Base-by-base conservation (phyloP, 2,797 vertebrate genomes). In the Myotis findleyi region DNA sequence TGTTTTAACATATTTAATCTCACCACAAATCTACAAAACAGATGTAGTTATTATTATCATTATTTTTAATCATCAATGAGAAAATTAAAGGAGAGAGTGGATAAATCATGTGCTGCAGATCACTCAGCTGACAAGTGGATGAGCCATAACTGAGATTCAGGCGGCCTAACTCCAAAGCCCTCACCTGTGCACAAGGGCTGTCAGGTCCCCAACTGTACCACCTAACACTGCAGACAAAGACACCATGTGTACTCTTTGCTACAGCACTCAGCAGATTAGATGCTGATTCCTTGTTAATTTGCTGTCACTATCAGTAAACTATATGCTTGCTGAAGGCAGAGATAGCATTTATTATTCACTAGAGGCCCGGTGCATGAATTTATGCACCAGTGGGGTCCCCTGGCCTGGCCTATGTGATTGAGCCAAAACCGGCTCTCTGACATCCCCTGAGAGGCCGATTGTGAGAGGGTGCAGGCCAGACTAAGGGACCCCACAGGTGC, bases 41-140 rank as follows among this genome's bases (percentile, higher is more conserved):
- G 33, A 53, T 10, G 8, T 0, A 14, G 11, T 23, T 66, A 36
- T 14, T 41, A 10, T 66, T 55, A 44, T 53, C 23, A 6, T 41
- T 23, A 53, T 6, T 33, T 86, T 30, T 62, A 59, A 69, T n/a
- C 30, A n/a, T 16, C n/a, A 10, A 1, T 21, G 27, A 90, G 64
- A 75, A 96, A 96, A 94, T 75, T 49, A 90, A 93, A 91, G 66
- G 20, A 57, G 49, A 41, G 14, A 51, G 17, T 17, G 18, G 33
- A 13, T 27, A 16, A 27, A 13, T 5, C 3, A 2, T 1, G 0
- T 1, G 9, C 90, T 33, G 41, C 38, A 5, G 76, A 23, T 55
- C 53, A 77, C 47, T 49, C 25, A 87, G 62, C 23, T 83, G 81
- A 44, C 11, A 33, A 89, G 89, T 0, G 1, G 2, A 7, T 36